Conservation (phyloP, 2,113 vertebrate genomes). For the Jaculus jaculus region DNA sequence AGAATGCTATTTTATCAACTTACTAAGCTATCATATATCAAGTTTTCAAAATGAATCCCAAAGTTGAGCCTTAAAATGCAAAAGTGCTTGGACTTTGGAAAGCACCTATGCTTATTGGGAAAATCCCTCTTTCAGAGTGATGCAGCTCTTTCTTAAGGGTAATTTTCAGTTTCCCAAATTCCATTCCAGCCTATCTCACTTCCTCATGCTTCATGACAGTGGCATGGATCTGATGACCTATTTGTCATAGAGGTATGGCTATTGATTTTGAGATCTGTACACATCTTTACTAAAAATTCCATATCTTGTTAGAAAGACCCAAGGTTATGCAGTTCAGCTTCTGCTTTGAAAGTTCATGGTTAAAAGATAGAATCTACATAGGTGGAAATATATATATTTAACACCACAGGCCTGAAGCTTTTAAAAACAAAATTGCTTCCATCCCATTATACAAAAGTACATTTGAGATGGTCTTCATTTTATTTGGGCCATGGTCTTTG, state of each 20-base stretch:
- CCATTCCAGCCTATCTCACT: background rate
- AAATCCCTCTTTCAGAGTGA: background rate
- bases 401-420: slow-evolving; percentile 44
- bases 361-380: slow-evolving; percentile 33
- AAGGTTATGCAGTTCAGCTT: background rate
- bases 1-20: background rate
- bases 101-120: background rate
- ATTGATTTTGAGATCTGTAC: background rate
- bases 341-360: background rate
- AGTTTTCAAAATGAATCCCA: background rate
- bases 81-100: background rate
- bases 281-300: background rate
- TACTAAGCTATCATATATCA: background rate
- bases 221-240: background rate
- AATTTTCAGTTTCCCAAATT: background rate
- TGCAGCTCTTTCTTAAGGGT: background rate
- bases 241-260: background rate
- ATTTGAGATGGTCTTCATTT: slow-evolving; percentile 67
- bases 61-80: background rate
- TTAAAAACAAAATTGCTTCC: slow-evolving; percentile 75
- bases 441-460: slow-evolving; percentile 65
- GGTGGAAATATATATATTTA: slow-evolving; percentile 43
- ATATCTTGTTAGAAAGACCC: slow-evolving; percentile 20
- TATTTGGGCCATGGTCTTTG: slow-evolving; percentile 69
- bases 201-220: background rate